Conservation (phyloP, 2,888 invertebrate species). For the Nomada flava region DNA sequence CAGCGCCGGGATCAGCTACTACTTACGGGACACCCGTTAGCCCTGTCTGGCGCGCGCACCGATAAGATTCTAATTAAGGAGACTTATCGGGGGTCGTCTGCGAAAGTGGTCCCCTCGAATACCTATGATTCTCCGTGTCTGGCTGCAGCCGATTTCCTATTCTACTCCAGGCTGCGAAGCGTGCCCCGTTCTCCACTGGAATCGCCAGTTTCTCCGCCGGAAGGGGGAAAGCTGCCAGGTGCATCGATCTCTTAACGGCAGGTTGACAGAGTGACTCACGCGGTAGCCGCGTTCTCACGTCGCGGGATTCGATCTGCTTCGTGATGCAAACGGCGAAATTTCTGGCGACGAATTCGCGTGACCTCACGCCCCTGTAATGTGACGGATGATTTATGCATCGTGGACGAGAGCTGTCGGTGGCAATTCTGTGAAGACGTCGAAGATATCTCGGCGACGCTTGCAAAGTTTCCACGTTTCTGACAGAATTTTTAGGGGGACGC, state of each 20-base stretch:
- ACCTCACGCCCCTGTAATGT: constrained; percentile 2
- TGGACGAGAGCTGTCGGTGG: background rate
- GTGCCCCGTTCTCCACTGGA: background rate
- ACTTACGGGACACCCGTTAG: constrained; percentile 44
- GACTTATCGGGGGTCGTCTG: constrained; percentile 69
- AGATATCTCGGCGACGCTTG: background rate
- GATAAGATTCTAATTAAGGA: constrained; percentile 81
- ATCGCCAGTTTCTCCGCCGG: constrained; percentile 1
- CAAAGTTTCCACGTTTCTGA: too few relatives aligned
- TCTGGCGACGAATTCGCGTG: constrained; percentile 25
- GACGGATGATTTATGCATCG: constrained; percentile 15
- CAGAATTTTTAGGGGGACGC: background rate
- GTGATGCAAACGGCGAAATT: constrained; percentile 12
- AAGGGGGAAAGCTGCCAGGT: background rate
- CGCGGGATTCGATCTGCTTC: constrained; percentile 14
- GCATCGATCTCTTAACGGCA: constrained; percentile 48
- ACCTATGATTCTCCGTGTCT: constrained; percentile 31
- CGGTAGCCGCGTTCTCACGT: background rate
- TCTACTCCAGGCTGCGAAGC: constrained; percentile 5
- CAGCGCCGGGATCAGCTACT: background rate
- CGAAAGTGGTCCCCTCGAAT: constrained; percentile 41
- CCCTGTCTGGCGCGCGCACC: constrained; percentile 67
- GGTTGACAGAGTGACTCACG: constrained; percentile 45
- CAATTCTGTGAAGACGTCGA: too few relatives aligned
- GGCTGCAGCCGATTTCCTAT: constrained; percentile 39